Evolutionary conservation across 2,113 vertebrate species (phyloP).

Genomic region (Muntiacus muntjak): DNA sequence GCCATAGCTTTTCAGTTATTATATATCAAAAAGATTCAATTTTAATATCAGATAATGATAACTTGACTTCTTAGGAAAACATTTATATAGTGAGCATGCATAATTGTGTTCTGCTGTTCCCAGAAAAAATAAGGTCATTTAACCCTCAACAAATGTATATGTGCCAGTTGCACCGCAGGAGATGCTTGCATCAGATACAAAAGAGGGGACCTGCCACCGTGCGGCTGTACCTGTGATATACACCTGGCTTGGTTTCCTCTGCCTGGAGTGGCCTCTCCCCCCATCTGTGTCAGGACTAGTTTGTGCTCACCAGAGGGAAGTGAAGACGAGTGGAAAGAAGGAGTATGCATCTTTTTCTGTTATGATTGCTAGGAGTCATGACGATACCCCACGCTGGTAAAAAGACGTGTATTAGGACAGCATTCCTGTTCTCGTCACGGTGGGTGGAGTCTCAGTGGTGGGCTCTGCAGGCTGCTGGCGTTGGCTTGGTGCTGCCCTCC

Average conservation of each 20-base stretch:
- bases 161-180: rapidly evolving
- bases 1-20: not conserved
- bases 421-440: rapidly evolving
- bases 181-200: not conserved
- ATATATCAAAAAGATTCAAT: not conserved
- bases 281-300: not conserved
- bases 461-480: not conserved
- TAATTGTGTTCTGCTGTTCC: not conserved
- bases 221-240: too few relatives aligned
- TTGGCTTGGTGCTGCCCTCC: not conserved
- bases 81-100: not conserved
- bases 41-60: not conserved
- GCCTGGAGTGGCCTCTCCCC: not conserved
- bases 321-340: not conserved
- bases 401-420: not conserved
- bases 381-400: rapidly evolving
- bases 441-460: rapidly evolving
- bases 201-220: not conserved
- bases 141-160: not conserved
- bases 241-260: not conserved
- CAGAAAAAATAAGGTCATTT: not conserved
- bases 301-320: not conserved
- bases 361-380: not conserved
- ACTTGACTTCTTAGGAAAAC: not conserved
- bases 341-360: rapidly evolving